Evolutionary conservation across 2,888 invertebrate species (phyloP).

Genomic region (Antitype chi): DNA sequence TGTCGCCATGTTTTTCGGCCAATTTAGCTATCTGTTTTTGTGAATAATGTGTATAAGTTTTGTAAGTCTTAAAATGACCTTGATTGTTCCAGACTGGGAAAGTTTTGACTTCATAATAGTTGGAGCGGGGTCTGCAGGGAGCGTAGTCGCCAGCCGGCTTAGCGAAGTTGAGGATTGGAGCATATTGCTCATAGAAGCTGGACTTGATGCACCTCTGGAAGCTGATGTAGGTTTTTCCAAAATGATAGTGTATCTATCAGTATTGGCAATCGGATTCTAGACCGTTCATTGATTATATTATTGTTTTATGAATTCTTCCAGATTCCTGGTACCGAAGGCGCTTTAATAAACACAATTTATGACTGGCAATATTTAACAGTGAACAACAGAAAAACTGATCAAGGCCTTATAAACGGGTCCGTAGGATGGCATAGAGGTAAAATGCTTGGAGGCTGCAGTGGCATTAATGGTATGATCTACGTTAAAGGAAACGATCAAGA

Average conservation of each 20-base stretch:
- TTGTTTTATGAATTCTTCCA: background rate
- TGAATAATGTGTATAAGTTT: background rate
- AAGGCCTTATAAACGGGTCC: conserved; percentile 11
- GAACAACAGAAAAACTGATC: background rate
- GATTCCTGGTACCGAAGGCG: background rate
- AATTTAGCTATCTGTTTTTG: background rate
- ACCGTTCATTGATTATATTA: background rate
- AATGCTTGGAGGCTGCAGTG: background rate
- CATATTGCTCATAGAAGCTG: conserved; percentile 1
- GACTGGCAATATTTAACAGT: background rate
- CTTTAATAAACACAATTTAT: background rate
- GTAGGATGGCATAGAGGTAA: background rate
- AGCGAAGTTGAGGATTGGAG: background rate
- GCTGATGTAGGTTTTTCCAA: background rate
- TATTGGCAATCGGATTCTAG: background rate
- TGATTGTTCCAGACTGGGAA: background rate
- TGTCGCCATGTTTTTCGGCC: no score
- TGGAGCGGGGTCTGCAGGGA: background rate
- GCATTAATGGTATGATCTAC: conserved; percentile 4
- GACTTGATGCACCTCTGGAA: background rate
- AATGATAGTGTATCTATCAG: background rate
- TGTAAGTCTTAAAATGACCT: background rate
- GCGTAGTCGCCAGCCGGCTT: conserved; percentile 1
- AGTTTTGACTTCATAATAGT: background rate
- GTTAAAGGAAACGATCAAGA: conserved; percentile 1